phyloP scores from a whole-genome alignment of 2,797 vertebrate species.

The Pteronotus mesoamericanus region DNA sequence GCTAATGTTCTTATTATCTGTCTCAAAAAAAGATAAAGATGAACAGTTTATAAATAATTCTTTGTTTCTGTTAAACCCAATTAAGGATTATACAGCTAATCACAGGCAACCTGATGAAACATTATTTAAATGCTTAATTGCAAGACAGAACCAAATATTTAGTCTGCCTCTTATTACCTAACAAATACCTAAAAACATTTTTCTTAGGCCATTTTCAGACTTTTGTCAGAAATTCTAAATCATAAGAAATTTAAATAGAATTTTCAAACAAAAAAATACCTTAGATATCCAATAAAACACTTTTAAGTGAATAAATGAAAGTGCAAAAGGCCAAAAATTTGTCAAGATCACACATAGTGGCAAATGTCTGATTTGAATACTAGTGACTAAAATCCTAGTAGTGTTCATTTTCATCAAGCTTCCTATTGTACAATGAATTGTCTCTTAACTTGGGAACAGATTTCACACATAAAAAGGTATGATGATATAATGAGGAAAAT shows the following conservation, averaged over 20 bases:
- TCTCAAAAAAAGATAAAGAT: neutral
- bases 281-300: neutral
- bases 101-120: neutral
- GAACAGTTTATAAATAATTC: neutral
- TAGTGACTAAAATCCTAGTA: neutral
- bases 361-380: neutral
- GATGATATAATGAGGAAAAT: neutral
- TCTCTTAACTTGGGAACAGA: neutral
- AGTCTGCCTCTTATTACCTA: neutral
- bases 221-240: neutral
- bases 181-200: conserved; percentile 13
- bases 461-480: neutral
- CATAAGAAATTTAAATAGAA: conserved; percentile 2
- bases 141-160: neutral
- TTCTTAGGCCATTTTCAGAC: neutral
- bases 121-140: neutral
- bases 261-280: neutral
- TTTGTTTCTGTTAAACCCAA: neutral
- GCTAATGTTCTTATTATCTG: neutral
- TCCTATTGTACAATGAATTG: neutral
- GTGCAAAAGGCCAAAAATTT: neutral
- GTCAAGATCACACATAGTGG: neutral
- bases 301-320: neutral
- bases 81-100: neutral
- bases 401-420: neutral